Percentiles rank a stretch among this genome's conserved stretches.
phyloP scores from a whole-genome alignment of 2,888 invertebrate species.

The Andrena flavipes region DNA sequence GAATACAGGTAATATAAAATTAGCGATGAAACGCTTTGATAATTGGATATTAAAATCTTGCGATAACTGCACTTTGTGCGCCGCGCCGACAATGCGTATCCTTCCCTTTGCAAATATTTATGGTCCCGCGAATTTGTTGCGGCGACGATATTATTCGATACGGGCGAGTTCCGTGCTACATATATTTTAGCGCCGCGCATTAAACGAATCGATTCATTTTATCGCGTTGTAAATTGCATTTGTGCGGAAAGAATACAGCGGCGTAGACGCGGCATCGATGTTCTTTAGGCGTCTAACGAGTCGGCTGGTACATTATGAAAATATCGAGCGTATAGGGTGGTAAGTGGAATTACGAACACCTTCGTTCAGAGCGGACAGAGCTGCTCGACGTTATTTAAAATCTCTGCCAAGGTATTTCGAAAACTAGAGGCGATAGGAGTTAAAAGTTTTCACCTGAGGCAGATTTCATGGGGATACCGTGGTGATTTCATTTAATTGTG shows the following conservation, averaged over 20 bases:
- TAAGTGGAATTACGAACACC: no score
- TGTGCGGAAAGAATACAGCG: not conserved
- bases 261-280: no score
- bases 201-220: conserved; percentile 11
- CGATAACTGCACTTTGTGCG: conserved; percentile 46
- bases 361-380: no score
- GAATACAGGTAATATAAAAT: conserved; percentile 62
- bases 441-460: no score
- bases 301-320: not conserved
- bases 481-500: no score
- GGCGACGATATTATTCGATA: conserved; percentile 28
- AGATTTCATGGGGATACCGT: no score
- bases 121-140: conserved; percentile 29
- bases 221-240: conserved; percentile 28
- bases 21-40: conserved; percentile 67
- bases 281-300: no score
- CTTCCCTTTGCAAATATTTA: conserved; percentile 52
- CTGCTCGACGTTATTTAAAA: no score
- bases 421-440: no score
- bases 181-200: not conserved
- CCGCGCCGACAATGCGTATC: not conserved
- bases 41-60: conserved; percentile 66
- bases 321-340: no score
- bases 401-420: no score
- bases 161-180: not conserved